These are phyloP conservation scores for Stenotaenia linearis DNA, from an alignment of 2,888 invertebrate species.

Conservation along the genomic window DNA sequence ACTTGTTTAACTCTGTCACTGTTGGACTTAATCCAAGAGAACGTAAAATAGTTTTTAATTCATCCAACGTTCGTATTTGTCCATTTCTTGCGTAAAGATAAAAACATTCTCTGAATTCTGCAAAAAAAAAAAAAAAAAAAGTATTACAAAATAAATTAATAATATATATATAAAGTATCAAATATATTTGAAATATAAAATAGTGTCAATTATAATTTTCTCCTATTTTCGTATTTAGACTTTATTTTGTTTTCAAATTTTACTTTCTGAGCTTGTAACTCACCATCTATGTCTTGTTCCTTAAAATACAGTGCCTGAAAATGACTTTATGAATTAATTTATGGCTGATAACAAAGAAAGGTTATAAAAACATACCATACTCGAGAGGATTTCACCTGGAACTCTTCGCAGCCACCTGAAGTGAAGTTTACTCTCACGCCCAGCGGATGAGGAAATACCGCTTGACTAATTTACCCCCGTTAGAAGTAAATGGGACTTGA, in stretches of 20 bases:
- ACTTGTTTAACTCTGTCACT: slow-evolving; percentile 78
- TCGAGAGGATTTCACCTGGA: not conserved
- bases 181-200: not conserved
- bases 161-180: not conserved
- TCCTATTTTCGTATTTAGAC: too few relatives aligned
- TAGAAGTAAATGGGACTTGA: not conserved
- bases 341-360: too few relatives aligned
- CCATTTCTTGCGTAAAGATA: slow-evolving; percentile 86
- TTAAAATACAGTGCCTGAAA: not conserved
- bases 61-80: slow-evolving; percentile 79
- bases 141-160: not conserved
- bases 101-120: slow-evolving; percentile 95
- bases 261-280: too few relatives aligned
- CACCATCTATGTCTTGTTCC: not conserved
- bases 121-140: slow-evolving; percentile 32
- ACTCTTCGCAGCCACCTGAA: not conserved
- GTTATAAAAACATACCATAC: not conserved
- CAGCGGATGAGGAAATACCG: not conserved
- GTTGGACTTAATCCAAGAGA: slow-evolving; percentile 92
- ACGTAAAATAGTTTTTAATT: slow-evolving; percentile 88
- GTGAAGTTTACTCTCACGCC: not conserved
- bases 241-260: too few relatives aligned
- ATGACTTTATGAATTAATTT: too few relatives aligned
- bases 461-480: not conserved
- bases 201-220: too few relatives aligned